A percentile compares a stretch with the other conserved stretches of the same genome.
Evolutionary conservation across 1,140 invertebrate species (phyloP).

Genomic region (Myzus persicae): DNA sequence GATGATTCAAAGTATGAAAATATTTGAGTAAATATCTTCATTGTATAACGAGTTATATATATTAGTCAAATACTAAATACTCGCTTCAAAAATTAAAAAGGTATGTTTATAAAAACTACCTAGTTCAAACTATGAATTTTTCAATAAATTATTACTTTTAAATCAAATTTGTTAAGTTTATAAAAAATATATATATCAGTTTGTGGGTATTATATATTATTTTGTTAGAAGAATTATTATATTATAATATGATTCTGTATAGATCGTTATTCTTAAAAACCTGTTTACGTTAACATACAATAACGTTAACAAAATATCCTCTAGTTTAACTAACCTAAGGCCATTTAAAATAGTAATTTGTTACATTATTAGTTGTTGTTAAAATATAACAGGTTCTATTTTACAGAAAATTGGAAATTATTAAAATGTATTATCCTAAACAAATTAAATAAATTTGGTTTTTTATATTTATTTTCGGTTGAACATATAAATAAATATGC

Average conservation of each 20-base stretch:
- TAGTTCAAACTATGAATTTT: not conserved
- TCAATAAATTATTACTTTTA: not conserved
- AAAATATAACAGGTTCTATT: not conserved
- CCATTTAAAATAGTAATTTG: slow-evolving; percentile 18
- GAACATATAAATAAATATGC: not conserved
- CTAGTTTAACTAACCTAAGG: not conserved
- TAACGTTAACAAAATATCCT: slow-evolving; percentile 24
- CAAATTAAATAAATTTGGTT: too few relatives aligned
- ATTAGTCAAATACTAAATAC: not conserved
- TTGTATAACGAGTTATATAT: not conserved
- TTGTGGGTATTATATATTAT: not conserved
- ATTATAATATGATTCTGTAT: not conserved
- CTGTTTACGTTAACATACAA: not conserved
- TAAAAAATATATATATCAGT: not conserved
- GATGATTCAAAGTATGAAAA: not conserved
- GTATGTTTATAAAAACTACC: not conserved
- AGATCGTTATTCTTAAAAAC: not conserved
- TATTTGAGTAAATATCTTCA: not conserved
- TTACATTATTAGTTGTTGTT: not conserved
- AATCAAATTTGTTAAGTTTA: not conserved
- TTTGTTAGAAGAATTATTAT: not conserved
- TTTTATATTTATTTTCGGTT: not conserved
- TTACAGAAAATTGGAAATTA: not conserved
- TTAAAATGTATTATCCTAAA: not conserved
- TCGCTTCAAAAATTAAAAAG: not conserved